These are phyloP conservation scores for Gymnoscelis rufifasciata DNA, from an alignment of 2,888 invertebrate genomes.

Conservation along the genomic window DNA sequence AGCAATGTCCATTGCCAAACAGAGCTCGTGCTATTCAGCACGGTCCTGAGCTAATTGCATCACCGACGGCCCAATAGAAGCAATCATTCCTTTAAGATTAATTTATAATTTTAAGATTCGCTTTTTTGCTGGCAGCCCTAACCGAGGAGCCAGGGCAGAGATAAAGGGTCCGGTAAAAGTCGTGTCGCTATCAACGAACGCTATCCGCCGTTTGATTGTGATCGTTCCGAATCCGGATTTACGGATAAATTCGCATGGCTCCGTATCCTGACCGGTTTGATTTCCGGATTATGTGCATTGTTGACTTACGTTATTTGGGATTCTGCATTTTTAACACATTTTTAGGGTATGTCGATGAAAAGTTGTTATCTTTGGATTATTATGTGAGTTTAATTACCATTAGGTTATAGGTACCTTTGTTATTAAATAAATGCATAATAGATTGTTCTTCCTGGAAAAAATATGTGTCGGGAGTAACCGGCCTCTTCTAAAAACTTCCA, in stretches of 20 bases:
- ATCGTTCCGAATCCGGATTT: constrained; percentile 41
- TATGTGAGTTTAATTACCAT: too few species aligned
- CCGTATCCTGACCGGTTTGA: constrained; percentile 24
- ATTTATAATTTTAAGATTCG: not conserved
- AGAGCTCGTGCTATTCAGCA: too few species aligned
- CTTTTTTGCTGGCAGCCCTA: constrained; percentile 34
- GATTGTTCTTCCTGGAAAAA: too few species aligned
- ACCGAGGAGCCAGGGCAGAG: constrained; percentile 29
- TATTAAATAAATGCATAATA: too few species aligned
- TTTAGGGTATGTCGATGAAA: too few species aligned
- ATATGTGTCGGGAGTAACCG: too few species aligned
- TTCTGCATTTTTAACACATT: not conserved
- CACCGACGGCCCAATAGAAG: not conserved
- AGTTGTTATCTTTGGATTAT: too few species aligned
- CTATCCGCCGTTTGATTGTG: constrained; percentile 59
- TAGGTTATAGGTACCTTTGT: too few species aligned
- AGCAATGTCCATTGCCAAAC: too few species aligned
- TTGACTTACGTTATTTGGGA: constrained; percentile 8
- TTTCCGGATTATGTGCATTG: constrained; percentile 18
- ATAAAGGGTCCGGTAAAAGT: constrained; percentile 60
- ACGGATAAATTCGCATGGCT: constrained; percentile 26
- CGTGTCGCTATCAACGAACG: constrained; percentile 48
- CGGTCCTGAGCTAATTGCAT: too few species aligned
- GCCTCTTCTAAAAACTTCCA: too few species aligned
- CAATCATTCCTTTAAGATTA: not conserved